phyloP scores from a whole-genome alignment of 2,888 invertebrate genomes.

The Pseudeuparius sepicola region DNA sequence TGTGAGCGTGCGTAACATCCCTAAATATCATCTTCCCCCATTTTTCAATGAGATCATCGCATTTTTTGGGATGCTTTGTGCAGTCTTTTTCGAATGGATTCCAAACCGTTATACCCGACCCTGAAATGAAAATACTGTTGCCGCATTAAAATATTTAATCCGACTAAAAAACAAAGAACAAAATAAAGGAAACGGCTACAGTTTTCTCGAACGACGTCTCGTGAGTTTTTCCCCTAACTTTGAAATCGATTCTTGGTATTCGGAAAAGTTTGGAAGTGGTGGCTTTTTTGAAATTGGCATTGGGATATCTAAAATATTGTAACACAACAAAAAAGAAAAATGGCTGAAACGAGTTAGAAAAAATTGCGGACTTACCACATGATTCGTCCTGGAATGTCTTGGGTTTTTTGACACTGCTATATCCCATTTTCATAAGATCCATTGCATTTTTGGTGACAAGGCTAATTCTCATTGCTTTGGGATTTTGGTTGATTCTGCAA shows the following conservation, averaged over 20 bases:
- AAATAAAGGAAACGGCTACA: conserved; percentile 2
- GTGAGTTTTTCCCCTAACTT: conserved; percentile 1
- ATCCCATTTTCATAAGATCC: too few species aligned
- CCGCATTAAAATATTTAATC: too few species aligned
- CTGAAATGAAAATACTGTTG: too few species aligned
- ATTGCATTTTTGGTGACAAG: conserved; percentile 16
- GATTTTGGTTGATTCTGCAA: conserved; percentile 8
- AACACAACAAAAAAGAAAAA: too few species aligned
- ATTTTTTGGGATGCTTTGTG: conserved; percentile 17
- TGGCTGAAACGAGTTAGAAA: too few species aligned
- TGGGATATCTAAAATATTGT: too few species aligned
- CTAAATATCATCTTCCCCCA: conserved; percentile 31
- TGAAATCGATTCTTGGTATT: too few species aligned
- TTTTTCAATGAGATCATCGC: conserved; percentile 20
- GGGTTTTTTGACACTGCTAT: too few species aligned
- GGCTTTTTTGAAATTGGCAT: too few species aligned
- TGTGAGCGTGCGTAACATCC: conserved; percentile 27
- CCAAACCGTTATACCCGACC: conserved; percentile 27
- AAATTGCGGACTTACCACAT: too few species aligned
- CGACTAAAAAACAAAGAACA: conserved; percentile 10
- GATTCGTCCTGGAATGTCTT: too few species aligned
- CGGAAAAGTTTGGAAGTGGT: too few species aligned
- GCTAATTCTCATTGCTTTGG: conserved; percentile 15
- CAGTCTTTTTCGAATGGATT: conserved; percentile 30
- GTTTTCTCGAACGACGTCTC: conserved; percentile 3